These are phyloP conservation scores for Girardinus metallicus DNA, from an alignment of 2,797 vertebrate species.

Conservation along the genomic window DNA sequence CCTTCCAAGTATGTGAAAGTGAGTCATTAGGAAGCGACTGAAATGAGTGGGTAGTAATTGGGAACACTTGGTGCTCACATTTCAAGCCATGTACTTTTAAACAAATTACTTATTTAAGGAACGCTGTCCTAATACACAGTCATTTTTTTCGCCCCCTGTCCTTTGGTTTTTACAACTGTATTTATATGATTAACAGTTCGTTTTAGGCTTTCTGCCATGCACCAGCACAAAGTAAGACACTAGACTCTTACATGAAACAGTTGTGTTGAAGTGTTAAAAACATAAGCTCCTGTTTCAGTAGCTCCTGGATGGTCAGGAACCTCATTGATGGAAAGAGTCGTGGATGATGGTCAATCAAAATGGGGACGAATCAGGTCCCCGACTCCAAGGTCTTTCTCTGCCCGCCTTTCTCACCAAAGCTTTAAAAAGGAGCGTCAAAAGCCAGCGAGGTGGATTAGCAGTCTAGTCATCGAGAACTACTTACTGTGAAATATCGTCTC, in stretches of 20 bases:
- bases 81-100: conserved; percentile 16
- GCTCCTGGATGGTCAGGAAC: not conserved
- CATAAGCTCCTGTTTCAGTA: not conserved
- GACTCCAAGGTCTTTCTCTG: not conserved
- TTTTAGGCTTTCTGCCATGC: not conserved
- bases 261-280: not conserved
- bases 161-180: conserved; percentile 5
- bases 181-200: conserved; percentile 24
- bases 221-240: not conserved
- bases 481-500: not conserved
- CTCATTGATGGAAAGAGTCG: not conserved
- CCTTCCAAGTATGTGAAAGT: conserved; percentile 50
- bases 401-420: not conserved
- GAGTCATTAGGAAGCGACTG: conserved; percentile 61
- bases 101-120: conserved; percentile 29
- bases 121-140: conserved; percentile 22
- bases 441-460: not conserved
- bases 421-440: not conserved
- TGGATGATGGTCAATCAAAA: not conserved
- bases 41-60: conserved; percentile 59
- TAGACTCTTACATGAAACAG: not conserved
- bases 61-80: conserved; percentile 21
- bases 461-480: not conserved
- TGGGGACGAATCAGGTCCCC: not conserved
- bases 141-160: conserved; percentile 18